A percentile compares a stretch with the other conserved stretches of the same genome.
Conservation (phyloP, 2,888 invertebrate genomes). For the Troides helena region DNA sequence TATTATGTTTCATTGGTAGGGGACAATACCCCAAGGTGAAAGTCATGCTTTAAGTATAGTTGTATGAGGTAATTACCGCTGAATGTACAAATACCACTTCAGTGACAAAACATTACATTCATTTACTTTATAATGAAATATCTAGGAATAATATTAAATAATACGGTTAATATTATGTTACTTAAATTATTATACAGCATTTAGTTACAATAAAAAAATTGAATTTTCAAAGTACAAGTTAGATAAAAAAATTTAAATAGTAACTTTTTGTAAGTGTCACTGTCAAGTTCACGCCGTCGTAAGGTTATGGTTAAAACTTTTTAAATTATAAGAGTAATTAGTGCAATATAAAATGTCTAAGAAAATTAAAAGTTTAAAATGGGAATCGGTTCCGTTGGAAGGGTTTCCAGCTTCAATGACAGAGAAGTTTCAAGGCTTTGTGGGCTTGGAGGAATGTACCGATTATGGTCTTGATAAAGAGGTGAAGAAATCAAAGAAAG, state of each 20-base stretch:
- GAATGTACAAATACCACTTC: too few species aligned
- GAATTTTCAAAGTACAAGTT: not conserved
- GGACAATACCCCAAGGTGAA: too few species aligned
- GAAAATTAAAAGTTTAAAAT: constrained; percentile 67
- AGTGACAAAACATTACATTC: too few species aligned
- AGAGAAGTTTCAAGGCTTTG: constrained; percentile 82
- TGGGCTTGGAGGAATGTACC: constrained; percentile 89
- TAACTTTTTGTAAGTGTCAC: constrained; percentile 18
- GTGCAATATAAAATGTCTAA: constrained; percentile 54
- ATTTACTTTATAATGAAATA: too few species aligned
- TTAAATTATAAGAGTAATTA: constrained; percentile 9
- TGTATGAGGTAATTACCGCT: too few species aligned
- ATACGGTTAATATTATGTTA: too few species aligned
- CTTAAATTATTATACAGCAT: too few species aligned
- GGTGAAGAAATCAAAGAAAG: constrained; percentile 60
- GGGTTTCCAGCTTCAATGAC: constrained; percentile 67
- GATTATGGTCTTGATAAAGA: constrained; percentile 82
- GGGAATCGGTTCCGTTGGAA: constrained; percentile 84
- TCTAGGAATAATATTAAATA: too few species aligned
- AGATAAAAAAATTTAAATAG: not conserved
- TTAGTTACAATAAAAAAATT: too few species aligned
- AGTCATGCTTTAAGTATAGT: too few species aligned
- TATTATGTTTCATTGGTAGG: too few species aligned
- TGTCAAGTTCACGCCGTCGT: constrained; percentile 34
- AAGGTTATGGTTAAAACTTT: constrained; percentile 21